Evolutionary conservation across 1,140 invertebrate species (phyloP).

Genomic region (Brachionus paranguensis): DNA sequence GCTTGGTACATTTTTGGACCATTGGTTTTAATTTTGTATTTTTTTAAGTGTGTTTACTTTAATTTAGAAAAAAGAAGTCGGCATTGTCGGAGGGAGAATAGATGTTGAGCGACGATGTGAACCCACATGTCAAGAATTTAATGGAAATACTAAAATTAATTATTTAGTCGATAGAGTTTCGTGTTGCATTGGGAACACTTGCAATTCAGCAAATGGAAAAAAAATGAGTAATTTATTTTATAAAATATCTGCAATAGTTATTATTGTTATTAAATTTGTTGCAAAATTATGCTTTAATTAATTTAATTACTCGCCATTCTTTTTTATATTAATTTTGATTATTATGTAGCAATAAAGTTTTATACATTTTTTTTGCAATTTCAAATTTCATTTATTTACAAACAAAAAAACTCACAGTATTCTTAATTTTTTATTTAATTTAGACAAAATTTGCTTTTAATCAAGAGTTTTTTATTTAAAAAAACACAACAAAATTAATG

Average conservation of each 20-base stretch:
- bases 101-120: constrained; percentile 39
- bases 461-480: no score
- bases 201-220: background rate
- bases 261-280: background rate
- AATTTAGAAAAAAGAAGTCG: constrained; percentile 34
- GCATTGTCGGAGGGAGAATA: constrained; percentile 7
- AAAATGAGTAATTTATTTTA: background rate
- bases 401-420: no score
- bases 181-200: constrained; percentile 29
- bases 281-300: background rate
- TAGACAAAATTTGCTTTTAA: no score
- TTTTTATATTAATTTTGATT: background rate
- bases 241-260: background rate
- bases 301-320: background rate
- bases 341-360: background rate
- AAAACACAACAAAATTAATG: no score
- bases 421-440: no score
- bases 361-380: background rate
- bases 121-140: constrained; percentile 38
- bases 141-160: constrained; percentile 13
- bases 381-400: background rate
- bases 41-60: no score
- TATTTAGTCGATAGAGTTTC: constrained; percentile 30
- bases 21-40: background rate
- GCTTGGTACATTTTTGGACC: background rate